Evolutionary conservation across 1,140 invertebrate species (phyloP), one percentile per base, ranked within the genome.

Genomic region (Eumeta japonica): DNA sequence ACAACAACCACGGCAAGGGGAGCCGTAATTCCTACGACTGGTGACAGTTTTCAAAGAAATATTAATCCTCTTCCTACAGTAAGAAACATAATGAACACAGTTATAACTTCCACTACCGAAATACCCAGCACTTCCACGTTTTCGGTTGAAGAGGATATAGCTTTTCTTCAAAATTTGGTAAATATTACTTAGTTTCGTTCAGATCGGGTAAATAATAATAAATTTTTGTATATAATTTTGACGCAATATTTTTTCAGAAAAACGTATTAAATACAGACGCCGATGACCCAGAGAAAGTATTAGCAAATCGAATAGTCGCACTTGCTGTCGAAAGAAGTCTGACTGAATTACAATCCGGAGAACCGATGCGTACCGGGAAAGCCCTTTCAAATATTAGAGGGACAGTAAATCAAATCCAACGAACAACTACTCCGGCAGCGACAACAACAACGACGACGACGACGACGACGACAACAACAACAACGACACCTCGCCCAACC

Each of bases 291-390:
- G 73, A 76, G 48, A 60, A 64, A 39, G 55, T 64, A 27, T 48
- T 78, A 39, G 75, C 76, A 16, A 76, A 77, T 42, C 56, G 72
- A 28, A 74, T 78, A 11, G 76, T 78, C 43, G 73, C 75, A 16
- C 50, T 77, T 5, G 75, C 75, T 36, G 70, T 78, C 7, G 75
- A 78, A 47, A 62, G 52, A 52, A 76, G 73, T 42, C 61, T 76
- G 37, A 70, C 59, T 43, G 68, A 75, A 48, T 62, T 77, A 40
- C 59, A 74, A 43, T 44, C 52, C 38, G 55, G 53, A 16, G 55
- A 47, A 14, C 39, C 43, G 34, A 32, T 46, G 11, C 55, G 58
- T 14, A 46, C 39, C 16, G 56, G 54, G 39, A 59, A 54, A 46
- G 47, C 32, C 20, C 45, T 58, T 32, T 33, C 31, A 33, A 24